These are phyloP conservation scores for Notechis scutatus DNA, from an alignment of 2,113 vertebrate genomes.

Conservation along the genomic window DNA sequence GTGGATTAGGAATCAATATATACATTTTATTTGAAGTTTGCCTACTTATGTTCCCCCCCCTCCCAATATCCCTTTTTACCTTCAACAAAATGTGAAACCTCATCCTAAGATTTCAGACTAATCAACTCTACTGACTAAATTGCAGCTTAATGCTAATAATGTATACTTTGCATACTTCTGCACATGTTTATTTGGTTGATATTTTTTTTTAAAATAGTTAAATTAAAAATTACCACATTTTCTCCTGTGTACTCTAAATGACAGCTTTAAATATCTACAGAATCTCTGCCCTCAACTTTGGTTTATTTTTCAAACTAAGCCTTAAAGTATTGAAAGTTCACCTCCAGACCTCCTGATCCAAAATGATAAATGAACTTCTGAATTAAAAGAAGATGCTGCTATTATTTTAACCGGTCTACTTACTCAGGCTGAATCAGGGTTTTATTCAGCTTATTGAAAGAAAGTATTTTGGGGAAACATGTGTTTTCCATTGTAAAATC, in stretches of 20 bases:
- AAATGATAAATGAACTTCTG: constrained; percentile 80
- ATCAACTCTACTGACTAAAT: neutral
- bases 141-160: neutral
- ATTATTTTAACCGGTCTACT: constrained; percentile 81
- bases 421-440: constrained; percentile 77
- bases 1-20: neutral
- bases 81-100: neutral
- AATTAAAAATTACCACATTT: constrained; percentile 41
- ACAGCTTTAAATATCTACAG: constrained; percentile 57
- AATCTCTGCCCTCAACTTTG: constrained; percentile 36
- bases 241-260: constrained; percentile 44
- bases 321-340: constrained; percentile 74
- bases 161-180: neutral
- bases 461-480: constrained; percentile 76
- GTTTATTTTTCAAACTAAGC: constrained; percentile 70
- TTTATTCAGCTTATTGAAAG: constrained; percentile 77
- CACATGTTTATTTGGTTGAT: neutral
- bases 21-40: neutral
- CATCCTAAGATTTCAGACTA: neutral
- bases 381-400: constrained; percentile 79
- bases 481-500: constrained; percentile 82
- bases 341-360: constrained; percentile 67
- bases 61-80: neutral
- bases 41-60: neutral
- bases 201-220: constrained; percentile 34